A percentile compares a stretch with the other conserved stretches of the same genome.
These are phyloP conservation scores for Meghimatium bilineatum DNA, from an alignment of 2,888 invertebrate genomes.

Conservation along the genomic window DNA sequence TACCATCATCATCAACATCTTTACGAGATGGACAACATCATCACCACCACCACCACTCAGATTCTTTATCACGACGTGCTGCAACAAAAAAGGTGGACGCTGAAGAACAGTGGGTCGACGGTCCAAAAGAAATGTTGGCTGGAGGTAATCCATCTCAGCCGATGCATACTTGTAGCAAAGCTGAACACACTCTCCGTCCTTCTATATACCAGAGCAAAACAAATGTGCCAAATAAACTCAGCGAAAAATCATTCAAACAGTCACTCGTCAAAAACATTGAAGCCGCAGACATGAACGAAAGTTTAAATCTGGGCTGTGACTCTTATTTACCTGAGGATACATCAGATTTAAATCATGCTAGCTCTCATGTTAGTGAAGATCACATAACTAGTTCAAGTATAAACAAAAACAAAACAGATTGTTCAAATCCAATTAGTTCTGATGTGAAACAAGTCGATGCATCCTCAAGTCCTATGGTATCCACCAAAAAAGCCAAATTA, in stretches of 20 bases:
- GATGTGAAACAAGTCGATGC: slow-evolving; percentile 50
- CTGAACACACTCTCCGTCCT: slow-evolving; percentile 34
- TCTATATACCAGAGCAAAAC: neutral
- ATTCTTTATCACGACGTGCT: slow-evolving; percentile 42
- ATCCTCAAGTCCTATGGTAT: slow-evolving; percentile 45
- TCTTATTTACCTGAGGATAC: slow-evolving; percentile 60
- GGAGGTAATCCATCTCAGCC: slow-evolving; percentile 39
- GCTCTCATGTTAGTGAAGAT: slow-evolving; percentile 56
- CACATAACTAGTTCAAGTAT: slow-evolving; percentile 51
- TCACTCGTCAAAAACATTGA: slow-evolving; percentile 56
- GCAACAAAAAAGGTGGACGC: slow-evolving; percentile 84
- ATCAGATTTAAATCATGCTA: slow-evolving; percentile 60
- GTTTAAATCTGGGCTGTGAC: slow-evolving; percentile 62
- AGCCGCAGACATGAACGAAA: slow-evolving; percentile 63
- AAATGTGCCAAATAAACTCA: slow-evolving; percentile 39
- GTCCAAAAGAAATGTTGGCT: slow-evolving; percentile 72
- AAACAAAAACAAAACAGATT: slow-evolving; percentile 59
- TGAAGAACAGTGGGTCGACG: slow-evolving; percentile 80
- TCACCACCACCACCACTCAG: slow-evolving; percentile 33
- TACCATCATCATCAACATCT: slow-evolving; percentile 13
- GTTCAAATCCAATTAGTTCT: slow-evolving; percentile 33
- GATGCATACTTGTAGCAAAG: slow-evolving; percentile 55
- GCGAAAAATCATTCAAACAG: slow-evolving; percentile 54
- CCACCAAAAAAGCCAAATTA: slow-evolving; percentile 42
- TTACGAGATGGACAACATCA: slow-evolving; percentile 22